A percentile compares a stretch with the other conserved stretches of the same genome.
Conservation (phyloP, 2,888 invertebrate genomes). For the Nomada goodeniana region DNA sequence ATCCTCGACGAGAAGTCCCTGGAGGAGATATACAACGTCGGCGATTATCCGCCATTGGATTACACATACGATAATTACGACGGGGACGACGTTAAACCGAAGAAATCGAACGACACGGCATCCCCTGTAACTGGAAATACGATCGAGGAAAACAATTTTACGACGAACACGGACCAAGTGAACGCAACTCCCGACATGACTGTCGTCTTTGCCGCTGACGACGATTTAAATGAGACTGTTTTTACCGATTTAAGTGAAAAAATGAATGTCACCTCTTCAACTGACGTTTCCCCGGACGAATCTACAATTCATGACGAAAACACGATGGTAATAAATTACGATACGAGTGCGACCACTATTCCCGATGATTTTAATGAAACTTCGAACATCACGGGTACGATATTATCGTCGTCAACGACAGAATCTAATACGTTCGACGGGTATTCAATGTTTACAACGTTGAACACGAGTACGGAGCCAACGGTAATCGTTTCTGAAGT, state of each 20-base stretch:
- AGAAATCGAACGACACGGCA: background rate
- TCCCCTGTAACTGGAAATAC: background rate
- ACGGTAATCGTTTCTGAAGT: background rate
- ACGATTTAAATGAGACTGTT: conserved; percentile 7
- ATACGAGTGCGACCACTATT: background rate
- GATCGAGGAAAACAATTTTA: background rate
- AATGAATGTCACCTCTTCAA: background rate
- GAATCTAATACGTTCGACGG: background rate
- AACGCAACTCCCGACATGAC: conserved; percentile 9
- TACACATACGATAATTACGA: conserved; percentile 64
- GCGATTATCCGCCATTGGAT: conserved; percentile 69
- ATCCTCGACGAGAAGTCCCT: conserved; percentile 44
- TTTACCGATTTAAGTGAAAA: background rate
- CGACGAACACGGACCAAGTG: background rate
- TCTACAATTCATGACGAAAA: background rate
- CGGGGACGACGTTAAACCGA: background rate
- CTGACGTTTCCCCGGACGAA: background rate
- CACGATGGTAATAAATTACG: background rate
- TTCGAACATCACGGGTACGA: background rate
- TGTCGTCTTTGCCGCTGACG: background rate
- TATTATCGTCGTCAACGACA: background rate
- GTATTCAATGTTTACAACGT: background rate
- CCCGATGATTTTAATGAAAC: background rate
- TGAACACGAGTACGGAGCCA: background rate
- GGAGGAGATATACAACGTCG: conserved; percentile 61